Conservation (phyloP, 2,113 vertebrate genomes). For the Centropus bengalensis region DNA sequence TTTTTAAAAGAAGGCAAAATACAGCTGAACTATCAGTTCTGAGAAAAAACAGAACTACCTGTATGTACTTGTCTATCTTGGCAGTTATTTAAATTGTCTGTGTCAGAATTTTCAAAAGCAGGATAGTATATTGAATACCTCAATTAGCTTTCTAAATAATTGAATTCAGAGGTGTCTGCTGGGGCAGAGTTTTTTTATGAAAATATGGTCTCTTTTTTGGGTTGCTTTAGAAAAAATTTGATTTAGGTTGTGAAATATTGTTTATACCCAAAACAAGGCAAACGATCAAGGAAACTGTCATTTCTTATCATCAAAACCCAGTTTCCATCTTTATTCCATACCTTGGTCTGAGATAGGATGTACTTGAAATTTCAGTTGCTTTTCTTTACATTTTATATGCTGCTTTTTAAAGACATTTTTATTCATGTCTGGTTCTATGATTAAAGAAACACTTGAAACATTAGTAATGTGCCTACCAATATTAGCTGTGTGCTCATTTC, state of each 20-base stretch:
- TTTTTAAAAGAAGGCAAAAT: neutral
- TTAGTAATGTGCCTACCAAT: neutral
- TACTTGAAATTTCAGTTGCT: neutral
- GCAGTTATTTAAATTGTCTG: neutral
- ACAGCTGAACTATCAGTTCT: neutral
- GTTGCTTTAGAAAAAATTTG: neutral
- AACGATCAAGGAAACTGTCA: neutral
- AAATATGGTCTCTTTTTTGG: neutral
- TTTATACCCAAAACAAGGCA: neutral
- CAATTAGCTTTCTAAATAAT: conserved; percentile 2
- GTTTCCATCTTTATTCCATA: neutral
- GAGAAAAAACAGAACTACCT: neutral
- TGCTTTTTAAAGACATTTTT: neutral
- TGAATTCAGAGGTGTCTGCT: neutral
- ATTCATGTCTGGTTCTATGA: neutral
- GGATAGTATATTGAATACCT: neutral
- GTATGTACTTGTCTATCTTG: neutral
- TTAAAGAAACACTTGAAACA: neutral
- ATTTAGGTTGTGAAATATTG: neutral
- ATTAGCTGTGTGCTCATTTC: neutral
- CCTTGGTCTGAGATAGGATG: neutral
- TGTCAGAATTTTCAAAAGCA: neutral
- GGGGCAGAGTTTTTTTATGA: neutral
- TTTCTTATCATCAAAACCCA: neutral
- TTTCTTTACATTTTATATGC: neutral